A percentile compares a stretch with the other conserved stretches of the same genome.
Evolutionary conservation across 2,113 vertebrate genomes (phyloP).

Genomic region (Poeciliopsis occidentalis): DNA sequence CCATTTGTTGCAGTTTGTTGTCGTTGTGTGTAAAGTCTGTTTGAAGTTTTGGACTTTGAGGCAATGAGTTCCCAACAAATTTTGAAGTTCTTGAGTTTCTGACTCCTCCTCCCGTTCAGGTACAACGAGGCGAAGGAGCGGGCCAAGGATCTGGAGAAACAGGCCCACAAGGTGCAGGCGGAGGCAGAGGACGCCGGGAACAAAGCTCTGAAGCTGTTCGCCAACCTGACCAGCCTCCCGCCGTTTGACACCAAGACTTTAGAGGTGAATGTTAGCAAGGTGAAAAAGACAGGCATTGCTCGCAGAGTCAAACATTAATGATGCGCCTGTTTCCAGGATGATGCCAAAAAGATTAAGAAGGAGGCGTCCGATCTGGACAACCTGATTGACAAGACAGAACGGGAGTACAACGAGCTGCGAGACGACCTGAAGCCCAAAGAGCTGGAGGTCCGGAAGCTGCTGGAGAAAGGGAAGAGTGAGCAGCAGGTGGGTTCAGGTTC

Average conservation of each 20-base stretch:
- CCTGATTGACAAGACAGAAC: constrained; percentile 89
- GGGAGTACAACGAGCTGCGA: constrained; percentile 90
- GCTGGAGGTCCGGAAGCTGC: constrained; percentile 89
- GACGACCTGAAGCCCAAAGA: constrained; percentile 93
- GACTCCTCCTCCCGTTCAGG: constrained; percentile 67
- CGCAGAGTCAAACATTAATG: neutral
- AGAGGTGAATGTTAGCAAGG: constrained; percentile 77
- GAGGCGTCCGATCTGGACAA: constrained; percentile 90
- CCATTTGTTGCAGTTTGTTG: neutral
- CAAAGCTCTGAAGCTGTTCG: constrained; percentile 90
- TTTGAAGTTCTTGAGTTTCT: neutral
- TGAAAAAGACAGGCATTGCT: neutral
- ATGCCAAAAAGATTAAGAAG: constrained; percentile 92
- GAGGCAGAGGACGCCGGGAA: constrained; percentile 91
- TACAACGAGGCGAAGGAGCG: constrained; percentile 92
- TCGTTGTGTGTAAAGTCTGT: neutral
- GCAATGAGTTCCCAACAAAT: too few relatives aligned
- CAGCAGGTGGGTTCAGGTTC: constrained; percentile 85
- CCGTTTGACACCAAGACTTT: constrained; percentile 83
- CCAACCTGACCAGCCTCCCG: constrained; percentile 89
- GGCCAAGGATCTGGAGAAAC: constrained; percentile 90
- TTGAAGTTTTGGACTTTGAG: neutral
- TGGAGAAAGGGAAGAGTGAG: constrained; percentile 94
- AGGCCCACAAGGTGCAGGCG: constrained; percentile 86
- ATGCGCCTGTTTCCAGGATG: constrained; percentile 75